Percentiles rank a stretch among this genome's conserved stretches.
Evolutionary conservation across 2,797 vertebrate genomes (phyloP).

Genomic region (Danio aesculapii): DNA sequence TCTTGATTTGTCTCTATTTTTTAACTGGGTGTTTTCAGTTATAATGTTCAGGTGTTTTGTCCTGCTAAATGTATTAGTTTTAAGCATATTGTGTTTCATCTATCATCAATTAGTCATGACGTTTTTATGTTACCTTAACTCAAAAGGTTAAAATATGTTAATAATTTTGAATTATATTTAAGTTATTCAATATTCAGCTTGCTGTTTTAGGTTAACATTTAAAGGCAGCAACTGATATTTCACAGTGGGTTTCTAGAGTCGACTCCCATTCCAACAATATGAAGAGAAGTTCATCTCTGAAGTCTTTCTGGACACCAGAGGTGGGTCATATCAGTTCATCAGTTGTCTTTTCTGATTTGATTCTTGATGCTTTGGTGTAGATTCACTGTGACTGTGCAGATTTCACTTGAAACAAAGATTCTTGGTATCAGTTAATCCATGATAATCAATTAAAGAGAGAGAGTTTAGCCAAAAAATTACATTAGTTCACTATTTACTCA

Average conservation of each 20-base stretch:
- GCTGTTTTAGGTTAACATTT: not conserved
- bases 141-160: too few species aligned
- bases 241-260: slow-evolving; percentile 1
- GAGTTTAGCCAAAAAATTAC: too few species aligned
- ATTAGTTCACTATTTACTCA: too few species aligned
- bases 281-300: slow-evolving; percentile 50
- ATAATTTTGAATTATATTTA: too few species aligned
- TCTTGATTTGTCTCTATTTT: not conserved
- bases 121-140: too few species aligned
- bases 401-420: not conserved
- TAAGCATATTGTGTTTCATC: too few species aligned
- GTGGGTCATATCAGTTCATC: slow-evolving; percentile 31
- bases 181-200: not conserved
- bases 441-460: too few species aligned
- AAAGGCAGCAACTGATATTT: too few species aligned
- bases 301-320: slow-evolving; percentile 47
- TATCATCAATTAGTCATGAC: too few species aligned
- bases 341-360: slow-evolving; percentile 3
- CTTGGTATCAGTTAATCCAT: too few species aligned
- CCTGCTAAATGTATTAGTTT: too few species aligned
- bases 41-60: too few species aligned
- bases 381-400: slow-evolving; percentile 20
- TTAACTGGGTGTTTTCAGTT: not conserved
- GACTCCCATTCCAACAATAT: slow-evolving; percentile 20
- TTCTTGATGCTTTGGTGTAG: not conserved